Evolutionary conservation across 2,113 vertebrate genomes (phyloP).

Genomic region (Hymenochirus boettgeri): DNA sequence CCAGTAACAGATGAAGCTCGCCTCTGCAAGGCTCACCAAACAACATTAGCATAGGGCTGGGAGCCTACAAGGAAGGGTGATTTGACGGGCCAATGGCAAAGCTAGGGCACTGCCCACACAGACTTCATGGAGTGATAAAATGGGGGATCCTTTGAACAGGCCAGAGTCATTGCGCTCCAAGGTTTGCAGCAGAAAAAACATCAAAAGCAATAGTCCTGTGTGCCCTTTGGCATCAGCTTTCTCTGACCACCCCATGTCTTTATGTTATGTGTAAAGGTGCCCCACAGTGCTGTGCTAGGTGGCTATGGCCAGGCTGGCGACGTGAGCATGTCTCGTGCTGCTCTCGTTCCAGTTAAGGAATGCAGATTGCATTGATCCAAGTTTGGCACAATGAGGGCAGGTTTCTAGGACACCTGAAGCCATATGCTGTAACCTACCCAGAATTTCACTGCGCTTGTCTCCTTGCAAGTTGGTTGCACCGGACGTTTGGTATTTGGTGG

Average conservation of each 20-base stretch:
- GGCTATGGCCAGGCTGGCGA: neutral
- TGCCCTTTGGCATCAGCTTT: neutral
- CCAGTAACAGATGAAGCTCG: constrained; percentile 81
- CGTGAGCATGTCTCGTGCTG: neutral
- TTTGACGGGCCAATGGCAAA: constrained; percentile 30
- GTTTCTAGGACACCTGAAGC: constrained; percentile 26
- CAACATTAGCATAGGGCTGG: constrained; percentile 4
- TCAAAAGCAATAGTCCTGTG: constrained; percentile 20
- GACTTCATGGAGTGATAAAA: constrained; percentile 8
- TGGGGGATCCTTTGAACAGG: constrained; percentile 22
- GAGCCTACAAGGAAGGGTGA: constrained; percentile 8
- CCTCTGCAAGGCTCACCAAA: constrained; percentile 4
- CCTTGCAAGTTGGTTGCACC: constrained; percentile 21
- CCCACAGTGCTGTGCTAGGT: constrained; percentile 32
- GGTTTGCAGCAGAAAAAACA: constrained; percentile 14
- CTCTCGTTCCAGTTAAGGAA: too few species aligned
- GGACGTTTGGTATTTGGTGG: constrained; percentile 4
- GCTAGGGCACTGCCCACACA: constrained; percentile 30
- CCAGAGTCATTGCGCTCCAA: constrained; percentile 3
- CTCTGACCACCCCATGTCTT: constrained; percentile 5
- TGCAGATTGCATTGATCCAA: neutral
- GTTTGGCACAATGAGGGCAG: constrained; percentile 1
- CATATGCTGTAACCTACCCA: constrained; percentile 38
- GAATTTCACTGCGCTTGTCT: constrained; percentile 32
- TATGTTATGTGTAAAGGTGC: constrained; percentile 25